phyloP scores from a whole-genome alignment of 92 coral and sea anemone species.

The Palythoa heliodiscus region DNA sequence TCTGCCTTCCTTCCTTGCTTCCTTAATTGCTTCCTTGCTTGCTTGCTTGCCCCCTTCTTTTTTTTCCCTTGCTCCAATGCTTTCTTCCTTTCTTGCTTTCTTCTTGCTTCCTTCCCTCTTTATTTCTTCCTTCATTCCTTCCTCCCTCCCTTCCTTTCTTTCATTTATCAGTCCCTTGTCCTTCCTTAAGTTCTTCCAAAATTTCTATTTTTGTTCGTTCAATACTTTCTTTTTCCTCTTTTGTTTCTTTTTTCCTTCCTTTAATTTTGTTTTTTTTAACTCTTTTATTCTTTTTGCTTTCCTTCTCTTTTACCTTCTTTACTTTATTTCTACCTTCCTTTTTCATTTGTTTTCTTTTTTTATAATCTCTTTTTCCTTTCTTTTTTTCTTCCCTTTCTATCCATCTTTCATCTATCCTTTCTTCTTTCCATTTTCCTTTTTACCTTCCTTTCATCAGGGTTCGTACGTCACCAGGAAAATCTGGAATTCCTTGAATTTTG shows the following conservation, averaged over 20 bases:
- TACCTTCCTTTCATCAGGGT: not conserved
- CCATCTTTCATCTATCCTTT: not conserved
- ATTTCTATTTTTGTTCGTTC: no score
- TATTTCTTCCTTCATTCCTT: not conserved
- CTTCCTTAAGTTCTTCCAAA: not conserved
- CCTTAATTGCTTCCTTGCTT: no score
- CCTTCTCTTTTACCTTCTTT: no score
- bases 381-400: not conserved
- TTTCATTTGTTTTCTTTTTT: no score
- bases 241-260: not conserved
- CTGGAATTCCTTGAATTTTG: no score
- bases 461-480: no score
- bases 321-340: no score
- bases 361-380: not conserved
- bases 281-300: no score
- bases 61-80: not conserved
- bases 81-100: not conserved
- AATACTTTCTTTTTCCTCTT: no score
- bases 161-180: not conserved
- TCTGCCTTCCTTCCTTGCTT: no score
- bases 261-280: not conserved
- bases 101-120: not conserved
- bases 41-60: not conserved
- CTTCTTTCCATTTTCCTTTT: not conserved
- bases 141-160: not conserved